Base-by-base conservation (phyloP, 92 coral and sea anemone genomes). In the Desmophyllum pertusum region DNA sequence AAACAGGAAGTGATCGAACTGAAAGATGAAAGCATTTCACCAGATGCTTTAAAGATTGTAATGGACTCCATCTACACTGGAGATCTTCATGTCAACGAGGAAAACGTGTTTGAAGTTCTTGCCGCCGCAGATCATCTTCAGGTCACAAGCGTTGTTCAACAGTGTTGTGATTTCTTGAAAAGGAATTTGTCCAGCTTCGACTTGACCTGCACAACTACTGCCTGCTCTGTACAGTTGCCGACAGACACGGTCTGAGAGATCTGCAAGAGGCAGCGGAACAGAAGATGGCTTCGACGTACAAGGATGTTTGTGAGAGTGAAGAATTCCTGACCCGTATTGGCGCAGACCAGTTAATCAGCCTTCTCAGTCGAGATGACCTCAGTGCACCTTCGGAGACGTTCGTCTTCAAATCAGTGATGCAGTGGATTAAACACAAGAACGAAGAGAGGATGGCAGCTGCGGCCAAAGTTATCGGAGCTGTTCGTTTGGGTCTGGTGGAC, bases 11-110 rank as follows among this genome's bases (percentile, higher is more conserved):
- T 88, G 37, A 78, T 87, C 3, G 94, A 91, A 43, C 65, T 83
- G 23, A 75, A 59, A 52, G 83, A 84, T 33, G 27, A 86, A 37
- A 79, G 85, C 55, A 55, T 91, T 19, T 76, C 61, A 18, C 70
- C 84, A 8, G 61, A 52, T 9, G 88, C 87, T 42, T 85, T 89
- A 65, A 89, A 87, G 39, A 88, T 90, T 18, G 81, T 94, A 1
- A 15, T 94, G 35, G 82, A 86, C 37, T 94, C 88, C 70, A 88
- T 92, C 45, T 94, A 91, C 84, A 91, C 90, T 53, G 90, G 83
- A 30, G 83, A 85, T 30, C 83, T 91, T 25, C 83, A 51, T 25
- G 64, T 90, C 65, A 86, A 79, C 38, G 64, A 80, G 68, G 19
- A 53, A 50, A 91, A 76, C 37, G 83, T 79, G 6, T 88, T 88